Evolutionary conservation across 1,140 invertebrate genomes (phyloP), one percentile per base, ranked within the genome.

Genomic region (Sinonovacula constricta): DNA sequence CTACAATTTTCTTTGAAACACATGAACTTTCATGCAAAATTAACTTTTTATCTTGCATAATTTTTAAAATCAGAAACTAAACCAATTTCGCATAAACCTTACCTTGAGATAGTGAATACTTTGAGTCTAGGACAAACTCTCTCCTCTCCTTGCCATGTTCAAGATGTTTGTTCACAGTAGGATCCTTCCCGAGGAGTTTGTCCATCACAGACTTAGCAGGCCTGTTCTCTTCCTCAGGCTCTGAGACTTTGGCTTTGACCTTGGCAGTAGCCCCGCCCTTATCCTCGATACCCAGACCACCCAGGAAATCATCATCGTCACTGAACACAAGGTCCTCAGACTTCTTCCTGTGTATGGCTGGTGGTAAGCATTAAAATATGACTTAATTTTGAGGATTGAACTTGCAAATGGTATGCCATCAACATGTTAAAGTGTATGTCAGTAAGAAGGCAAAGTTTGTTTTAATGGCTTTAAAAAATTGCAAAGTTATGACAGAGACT

Each of bases 121-220:
- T 87, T 10, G 67, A 76, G 60, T 87, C 86, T 28, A 87, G 68
- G 1, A 86, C 78, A 84, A 87, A 87, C 36, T 83, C 74, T 53
- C 72, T 83, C 26, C 80, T 81, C 45, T 79, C 76, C 49, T 83
- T 80, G 22, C 79, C 53, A 28, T 45, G 62, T 45, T 87, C 82
- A 45, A 87, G 57, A 28, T 83, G 79, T 57, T 81, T 79, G 10
- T 70, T 26, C 3, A 82, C 85, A 18, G 57, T 30, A n/a, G 69
- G 51, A 51, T 65, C 76, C 56, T 84, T 83, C 4, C 86, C 85
- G 51, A 88, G 80, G 1, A 88, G 71, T 54, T 80, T 81, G 56
- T 86, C 86, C 70, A 88, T 70, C 4, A 83, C 69, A 3, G 85
- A 85, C 34, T 80, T 81, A 4, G 84, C 85, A 10, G 85, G 84